Evolutionary conservation across 1,140 invertebrate species (phyloP).

Genomic region (Agrilus planipennis): DNA sequence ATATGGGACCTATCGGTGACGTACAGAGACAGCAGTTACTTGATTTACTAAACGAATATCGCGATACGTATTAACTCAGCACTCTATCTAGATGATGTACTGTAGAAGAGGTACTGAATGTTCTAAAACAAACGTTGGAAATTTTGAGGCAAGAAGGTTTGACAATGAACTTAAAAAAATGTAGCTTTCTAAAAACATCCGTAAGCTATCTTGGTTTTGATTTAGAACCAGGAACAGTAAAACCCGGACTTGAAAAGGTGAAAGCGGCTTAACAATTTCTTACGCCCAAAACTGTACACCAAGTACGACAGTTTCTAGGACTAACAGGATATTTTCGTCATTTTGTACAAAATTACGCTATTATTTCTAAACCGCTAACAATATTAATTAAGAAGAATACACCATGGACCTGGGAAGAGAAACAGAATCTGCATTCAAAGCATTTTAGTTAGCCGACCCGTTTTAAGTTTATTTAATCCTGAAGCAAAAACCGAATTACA

Average conservation of each 20-base stretch:
- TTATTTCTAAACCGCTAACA: slow-evolving; percentile 11
- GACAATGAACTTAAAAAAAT: slow-evolving; percentile 6
- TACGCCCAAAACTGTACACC: neutral
- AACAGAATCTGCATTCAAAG: slow-evolving; percentile 4
- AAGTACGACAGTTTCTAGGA: slow-evolving; percentile 18
- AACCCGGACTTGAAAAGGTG: neutral
- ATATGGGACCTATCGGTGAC: no score
- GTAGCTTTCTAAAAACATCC: neutral
- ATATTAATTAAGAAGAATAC: slow-evolving; percentile 5
- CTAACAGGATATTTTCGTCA: slow-evolving; percentile 20
- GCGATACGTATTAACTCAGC: no score
- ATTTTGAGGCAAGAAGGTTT: slow-evolving; percentile 11
- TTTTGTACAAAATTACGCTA: slow-evolving; percentile 19
- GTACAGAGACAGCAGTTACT: no score
- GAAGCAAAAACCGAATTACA: slow-evolving; percentile 20
- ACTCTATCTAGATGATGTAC: no score
- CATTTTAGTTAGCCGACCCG: neutral
- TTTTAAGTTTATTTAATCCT: slow-evolving; percentile 4
- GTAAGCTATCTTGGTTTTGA: slow-evolving; percentile 6
- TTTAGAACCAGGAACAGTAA: slow-evolving; percentile 5
- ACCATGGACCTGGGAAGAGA: slow-evolving; percentile 1
- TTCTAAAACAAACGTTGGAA: slow-evolving; percentile 17
- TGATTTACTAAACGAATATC: no score
- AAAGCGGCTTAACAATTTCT: neutral
- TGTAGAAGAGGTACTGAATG: slow-evolving; percentile 23